Evolutionary conservation across 37 sponge, comb jelly and placozoan species (phyloP).

Genomic region (Aplysina aerophoba): DNA sequence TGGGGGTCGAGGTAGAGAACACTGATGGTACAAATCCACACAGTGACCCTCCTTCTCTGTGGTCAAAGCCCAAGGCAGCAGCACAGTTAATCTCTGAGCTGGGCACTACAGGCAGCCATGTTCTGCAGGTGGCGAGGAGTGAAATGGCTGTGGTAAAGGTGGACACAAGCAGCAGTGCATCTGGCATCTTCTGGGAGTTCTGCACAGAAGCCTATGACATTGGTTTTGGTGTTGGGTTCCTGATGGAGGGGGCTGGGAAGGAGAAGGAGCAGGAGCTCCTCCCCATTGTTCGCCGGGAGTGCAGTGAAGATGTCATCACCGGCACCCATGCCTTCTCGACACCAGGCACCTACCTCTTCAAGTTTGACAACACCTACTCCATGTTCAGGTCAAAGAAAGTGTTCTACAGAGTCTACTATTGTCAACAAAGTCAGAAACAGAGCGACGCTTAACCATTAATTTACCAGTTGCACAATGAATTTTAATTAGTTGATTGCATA

Average conservation of each 20-base stretch:
- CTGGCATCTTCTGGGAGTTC: slow-evolving; percentile 90
- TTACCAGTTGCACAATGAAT: too few species aligned
- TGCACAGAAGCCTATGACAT: slow-evolving; percentile 83
- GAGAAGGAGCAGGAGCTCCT: slow-evolving; percentile 49
- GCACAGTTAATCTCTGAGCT: slow-evolving; percentile 27
- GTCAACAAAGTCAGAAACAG: slow-evolving; percentile 19
- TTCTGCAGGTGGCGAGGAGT: slow-evolving; percentile 60
- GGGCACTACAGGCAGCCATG: slow-evolving; percentile 1
- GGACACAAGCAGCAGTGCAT: slow-evolving; percentile 72
- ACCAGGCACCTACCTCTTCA: slow-evolving; percentile 77
- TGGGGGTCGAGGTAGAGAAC: not conserved
- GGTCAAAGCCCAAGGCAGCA: slow-evolving; percentile 69
- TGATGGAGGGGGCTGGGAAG: slow-evolving; percentile 18
- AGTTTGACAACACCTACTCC: slow-evolving; percentile 92
- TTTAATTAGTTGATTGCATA: too few species aligned
- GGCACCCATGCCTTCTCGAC: slow-evolving; percentile 83
- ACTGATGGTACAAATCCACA: not conserved
- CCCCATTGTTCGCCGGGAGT: slow-evolving; percentile 71
- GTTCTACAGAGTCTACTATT: slow-evolving; percentile 91
- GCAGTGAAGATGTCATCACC: slow-evolving; percentile 75
- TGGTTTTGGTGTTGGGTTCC: slow-evolving; percentile 89
- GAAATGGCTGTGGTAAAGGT: slow-evolving; percentile 81
- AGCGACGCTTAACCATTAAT: not conserved
- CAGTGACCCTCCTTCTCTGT: slow-evolving; percentile 58
- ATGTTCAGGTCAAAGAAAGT: slow-evolving; percentile 67